Base-by-base conservation (phyloP, 2,113 vertebrate species). In the Aythya baeri region DNA sequence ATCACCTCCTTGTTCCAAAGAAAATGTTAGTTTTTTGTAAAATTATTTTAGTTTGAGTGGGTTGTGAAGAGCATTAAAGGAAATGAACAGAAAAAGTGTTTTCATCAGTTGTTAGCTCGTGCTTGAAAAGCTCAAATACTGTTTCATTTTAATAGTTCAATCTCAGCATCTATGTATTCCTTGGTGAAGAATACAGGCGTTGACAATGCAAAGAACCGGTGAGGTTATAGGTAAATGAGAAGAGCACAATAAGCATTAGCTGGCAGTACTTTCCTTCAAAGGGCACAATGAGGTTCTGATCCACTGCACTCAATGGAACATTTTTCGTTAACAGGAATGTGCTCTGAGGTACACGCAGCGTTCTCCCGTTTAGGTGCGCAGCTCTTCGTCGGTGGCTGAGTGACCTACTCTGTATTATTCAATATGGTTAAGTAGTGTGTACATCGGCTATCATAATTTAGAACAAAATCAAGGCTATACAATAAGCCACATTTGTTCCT, bases 41-140 rank as follows among this genome's bases (percentile, higher is more conserved):
- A 88, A 68, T 88, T 96, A 86, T 93, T 96, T 94, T 75, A 96
- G 77, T 91, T 92, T 88, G 86, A 93, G 76, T 88, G 66, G 57
- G 74, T 82, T 94, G 91, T 38, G 34, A 38, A 91, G n/a, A 84
- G 29, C 90, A 88, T 86, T 95, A 86, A 86, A 88, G 66, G 62
- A 88, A 96, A 93, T 46, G 27, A 94, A 44, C 36, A 87, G 88
- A 96, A 75, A 73, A 96, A 79, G n/a, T 76, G 52, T 91, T 93
- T 87, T 85, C 86, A 89, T 88, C 93, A 73, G 83, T 88, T 86
- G 58, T 70, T 96, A 89, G 86, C 54, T 92, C 4, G 5, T 82
- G 80, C 77, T 79, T 87, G 86, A 93, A 94, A 96, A 84, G 62
- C 86, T 93, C 63, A 91, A 91, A 93, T 66, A 83, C 44, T 36